These are phyloP conservation scores for Pelvicachromis taeniatus DNA, from an alignment of 2,113 vertebrate species.

Conservation along the genomic window DNA sequence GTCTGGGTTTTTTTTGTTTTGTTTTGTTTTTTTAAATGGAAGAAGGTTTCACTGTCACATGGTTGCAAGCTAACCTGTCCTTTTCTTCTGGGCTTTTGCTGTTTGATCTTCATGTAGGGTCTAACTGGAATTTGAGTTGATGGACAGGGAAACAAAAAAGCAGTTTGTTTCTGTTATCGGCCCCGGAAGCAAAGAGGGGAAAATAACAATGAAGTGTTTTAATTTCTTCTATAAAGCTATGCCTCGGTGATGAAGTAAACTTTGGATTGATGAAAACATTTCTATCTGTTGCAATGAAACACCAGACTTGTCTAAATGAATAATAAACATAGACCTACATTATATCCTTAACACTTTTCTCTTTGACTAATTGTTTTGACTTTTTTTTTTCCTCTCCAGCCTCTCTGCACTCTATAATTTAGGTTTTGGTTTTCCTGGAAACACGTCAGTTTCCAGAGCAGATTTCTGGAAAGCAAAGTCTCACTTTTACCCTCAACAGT, in stretches of 20 bases:
- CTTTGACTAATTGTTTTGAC: conserved; percentile 32
- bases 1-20: conserved; percentile 7
- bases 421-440: background rate
- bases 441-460: conserved; percentile 1
- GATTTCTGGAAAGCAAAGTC: conserved; percentile 39
- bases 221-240: conserved; percentile 40
- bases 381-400: conserved; percentile 6
- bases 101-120: conserved; percentile 57
- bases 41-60: conserved; percentile 35
- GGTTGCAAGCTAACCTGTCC: conserved; percentile 36
- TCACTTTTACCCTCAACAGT: conserved; percentile 28
- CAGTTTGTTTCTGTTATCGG: conserved; percentile 56
- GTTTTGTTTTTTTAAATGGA: conserved; percentile 3
- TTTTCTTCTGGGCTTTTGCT: conserved; percentile 48
- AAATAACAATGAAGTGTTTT: conserved; percentile 32
- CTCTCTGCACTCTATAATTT: background rate
- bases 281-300: conserved; percentile 60
- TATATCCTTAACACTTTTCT: conserved; percentile 54
- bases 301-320: conserved; percentile 59
- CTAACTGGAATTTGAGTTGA: conserved; percentile 68
- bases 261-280: conserved; percentile 57
- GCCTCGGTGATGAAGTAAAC: conserved; percentile 51
- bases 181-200: conserved; percentile 11
- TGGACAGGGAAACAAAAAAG: conserved; percentile 17
- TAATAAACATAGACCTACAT: conserved; percentile 66